A percentile compares a stretch with the other conserved stretches of the same genome.
Conservation (phyloP, 1,140 invertebrate species). For the Eubasilissa regina region DNA sequence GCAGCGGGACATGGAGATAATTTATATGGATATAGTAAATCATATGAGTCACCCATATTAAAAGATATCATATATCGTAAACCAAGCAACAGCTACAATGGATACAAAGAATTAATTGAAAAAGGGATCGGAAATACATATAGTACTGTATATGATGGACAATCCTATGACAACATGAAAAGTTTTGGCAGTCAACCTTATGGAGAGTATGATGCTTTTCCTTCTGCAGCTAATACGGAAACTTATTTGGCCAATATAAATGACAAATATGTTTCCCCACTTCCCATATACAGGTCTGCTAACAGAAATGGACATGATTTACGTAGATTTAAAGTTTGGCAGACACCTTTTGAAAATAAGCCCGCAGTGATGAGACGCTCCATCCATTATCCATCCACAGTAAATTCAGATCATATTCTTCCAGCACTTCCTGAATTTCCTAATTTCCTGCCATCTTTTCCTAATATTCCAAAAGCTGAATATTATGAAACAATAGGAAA, state of each 20-base stretch:
- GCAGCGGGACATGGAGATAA: background rate
- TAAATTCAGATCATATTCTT: background rate
- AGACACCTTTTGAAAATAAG: no score
- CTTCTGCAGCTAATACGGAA: constrained; percentile 1
- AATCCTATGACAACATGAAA: background rate
- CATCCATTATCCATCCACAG: no score
- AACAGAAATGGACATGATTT: background rate
- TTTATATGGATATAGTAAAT: constrained; percentile 2
- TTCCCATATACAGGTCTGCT: background rate
- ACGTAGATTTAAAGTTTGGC: no score
- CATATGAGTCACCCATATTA: background rate
- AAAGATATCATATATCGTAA: background rate
- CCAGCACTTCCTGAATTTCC: background rate
- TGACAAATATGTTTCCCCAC: background rate
- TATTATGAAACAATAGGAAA: no score
- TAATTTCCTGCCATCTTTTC: background rate
- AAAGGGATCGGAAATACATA: background rate
- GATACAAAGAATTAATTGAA: background rate
- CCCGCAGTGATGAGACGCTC: no score
- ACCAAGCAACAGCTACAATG: background rate
- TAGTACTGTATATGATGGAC: background rate
- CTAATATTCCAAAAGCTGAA: background rate
- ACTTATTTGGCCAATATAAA: background rate
- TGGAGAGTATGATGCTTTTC: background rate
- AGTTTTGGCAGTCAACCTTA: background rate